Evolutionary conservation across 2,888 invertebrate genomes (phyloP).

Genomic region (Acanthosepion lycidas): DNA sequence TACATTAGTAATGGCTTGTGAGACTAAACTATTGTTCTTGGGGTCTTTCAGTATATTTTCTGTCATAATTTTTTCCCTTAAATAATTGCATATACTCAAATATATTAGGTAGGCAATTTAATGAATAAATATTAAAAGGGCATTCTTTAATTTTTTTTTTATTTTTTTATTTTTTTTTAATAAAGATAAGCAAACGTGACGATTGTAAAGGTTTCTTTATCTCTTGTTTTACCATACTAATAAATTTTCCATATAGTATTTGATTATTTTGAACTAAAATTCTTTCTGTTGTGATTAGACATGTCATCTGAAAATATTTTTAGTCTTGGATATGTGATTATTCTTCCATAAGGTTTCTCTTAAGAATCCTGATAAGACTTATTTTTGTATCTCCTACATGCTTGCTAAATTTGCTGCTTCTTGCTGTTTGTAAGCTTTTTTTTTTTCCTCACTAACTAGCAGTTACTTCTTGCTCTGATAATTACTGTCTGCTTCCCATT

Average conservation of each 20-base stretch:
- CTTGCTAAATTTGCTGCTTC: background rate
- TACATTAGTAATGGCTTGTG: no score
- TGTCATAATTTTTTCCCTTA: no score
- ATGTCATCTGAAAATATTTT: background rate
- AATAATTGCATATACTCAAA: no score
- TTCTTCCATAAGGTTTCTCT: background rate
- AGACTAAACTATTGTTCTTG: no score
- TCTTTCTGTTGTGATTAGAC: background rate
- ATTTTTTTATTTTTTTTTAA: no score
- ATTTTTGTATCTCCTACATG: background rate
- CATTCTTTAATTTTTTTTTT: no score
- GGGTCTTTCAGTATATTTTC: no score
- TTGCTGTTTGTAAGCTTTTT: background rate
- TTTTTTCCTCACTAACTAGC: background rate
- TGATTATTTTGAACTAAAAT: background rate
- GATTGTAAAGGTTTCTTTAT: no score
- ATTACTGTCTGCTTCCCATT: background rate
- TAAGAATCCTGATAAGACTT: background rate
- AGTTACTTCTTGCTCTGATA: slow-evolving; percentile 33
- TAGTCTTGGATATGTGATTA: background rate
- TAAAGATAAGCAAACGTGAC: no score
- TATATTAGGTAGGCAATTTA: no score
- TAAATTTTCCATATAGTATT: background rate
- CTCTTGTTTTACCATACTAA: no score
- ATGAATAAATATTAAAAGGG: no score